phyloP scores from a whole-genome alignment of 1,140 invertebrate genomes.

The Ceratitis capitata region DNA sequence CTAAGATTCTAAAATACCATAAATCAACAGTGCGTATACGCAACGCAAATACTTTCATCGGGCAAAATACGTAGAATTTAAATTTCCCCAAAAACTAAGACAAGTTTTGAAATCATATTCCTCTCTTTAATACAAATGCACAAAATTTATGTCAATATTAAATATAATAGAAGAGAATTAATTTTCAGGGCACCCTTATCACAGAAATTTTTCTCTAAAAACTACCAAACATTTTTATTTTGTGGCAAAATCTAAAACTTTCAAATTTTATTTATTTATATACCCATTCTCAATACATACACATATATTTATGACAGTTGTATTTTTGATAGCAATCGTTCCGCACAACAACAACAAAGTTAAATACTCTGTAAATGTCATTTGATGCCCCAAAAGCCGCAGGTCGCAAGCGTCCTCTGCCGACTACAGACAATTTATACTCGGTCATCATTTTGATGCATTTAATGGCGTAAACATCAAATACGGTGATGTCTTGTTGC shows the following conservation, averaged over 20 bases:
- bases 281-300: not conserved
- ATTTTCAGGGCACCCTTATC: too few relatives aligned
- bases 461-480: constrained; percentile 20
- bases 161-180: too few relatives aligned
- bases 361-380: not conserved
- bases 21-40: too few relatives aligned
- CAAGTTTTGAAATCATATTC: too few relatives aligned
- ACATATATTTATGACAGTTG: not conserved
- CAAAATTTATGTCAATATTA: too few relatives aligned
- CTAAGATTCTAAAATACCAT: too few relatives aligned
- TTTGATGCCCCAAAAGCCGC: not conserved
- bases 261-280: not conserved
- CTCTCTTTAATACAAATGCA: too few relatives aligned
- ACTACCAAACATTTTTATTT: not conserved
- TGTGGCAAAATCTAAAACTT: not conserved
- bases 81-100: too few relatives aligned
- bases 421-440: not conserved
- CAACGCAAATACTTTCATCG: too few relatives aligned
- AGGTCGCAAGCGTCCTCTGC: not conserved
- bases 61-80: too few relatives aligned
- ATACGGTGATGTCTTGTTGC: not conserved
- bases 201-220: not conserved
- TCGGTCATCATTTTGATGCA: not conserved
- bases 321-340: not conserved
- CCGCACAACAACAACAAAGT: not conserved